Evolutionary conservation across 2,113 vertebrate species (phyloP).

Genomic region (Apteryx mantelli): DNA sequence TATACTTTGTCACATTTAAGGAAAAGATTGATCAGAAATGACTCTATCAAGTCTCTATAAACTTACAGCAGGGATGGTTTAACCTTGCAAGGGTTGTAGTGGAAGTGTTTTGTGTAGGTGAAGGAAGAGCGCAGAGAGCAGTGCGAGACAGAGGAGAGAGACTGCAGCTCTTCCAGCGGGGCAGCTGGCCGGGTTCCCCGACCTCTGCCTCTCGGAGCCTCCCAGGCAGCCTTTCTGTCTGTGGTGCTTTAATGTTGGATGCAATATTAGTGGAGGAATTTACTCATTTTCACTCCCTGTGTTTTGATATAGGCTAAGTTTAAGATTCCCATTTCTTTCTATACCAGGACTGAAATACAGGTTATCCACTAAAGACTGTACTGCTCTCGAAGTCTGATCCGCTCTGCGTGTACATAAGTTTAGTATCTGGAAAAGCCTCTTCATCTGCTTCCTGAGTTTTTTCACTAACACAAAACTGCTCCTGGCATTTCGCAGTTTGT

Average conservation of each 20-base stretch:
- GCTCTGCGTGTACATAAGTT: not conserved
- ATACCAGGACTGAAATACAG: not conserved
- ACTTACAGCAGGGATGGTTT: not conserved
- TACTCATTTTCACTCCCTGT: not conserved
- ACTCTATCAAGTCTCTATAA: not conserved
- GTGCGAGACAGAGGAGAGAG: not conserved
- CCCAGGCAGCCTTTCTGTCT: not conserved
- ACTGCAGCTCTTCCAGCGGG: not conserved
- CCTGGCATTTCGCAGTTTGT: not conserved
- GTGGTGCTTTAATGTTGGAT: not conserved
- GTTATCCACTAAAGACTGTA: rapidly evolving
- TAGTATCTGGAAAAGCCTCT: not conserved
- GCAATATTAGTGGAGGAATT: not conserved
- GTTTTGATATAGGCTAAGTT: not conserved
- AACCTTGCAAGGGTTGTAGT: not conserved
- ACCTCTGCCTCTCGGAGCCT: rapidly evolving
- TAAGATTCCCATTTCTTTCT: not conserved
- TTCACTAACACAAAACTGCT: not conserved
- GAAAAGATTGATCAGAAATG: not conserved
- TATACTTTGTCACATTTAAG: not conserved
- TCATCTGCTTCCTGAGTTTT: not conserved
- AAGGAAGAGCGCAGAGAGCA: not conserved
- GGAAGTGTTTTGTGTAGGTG: not conserved
- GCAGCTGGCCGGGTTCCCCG: not conserved
- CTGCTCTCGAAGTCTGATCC: not conserved